These are phyloP conservation scores for Plodia interpunctella DNA, from an alignment of 1,140 invertebrate genomes.

Conservation along the genomic window DNA sequence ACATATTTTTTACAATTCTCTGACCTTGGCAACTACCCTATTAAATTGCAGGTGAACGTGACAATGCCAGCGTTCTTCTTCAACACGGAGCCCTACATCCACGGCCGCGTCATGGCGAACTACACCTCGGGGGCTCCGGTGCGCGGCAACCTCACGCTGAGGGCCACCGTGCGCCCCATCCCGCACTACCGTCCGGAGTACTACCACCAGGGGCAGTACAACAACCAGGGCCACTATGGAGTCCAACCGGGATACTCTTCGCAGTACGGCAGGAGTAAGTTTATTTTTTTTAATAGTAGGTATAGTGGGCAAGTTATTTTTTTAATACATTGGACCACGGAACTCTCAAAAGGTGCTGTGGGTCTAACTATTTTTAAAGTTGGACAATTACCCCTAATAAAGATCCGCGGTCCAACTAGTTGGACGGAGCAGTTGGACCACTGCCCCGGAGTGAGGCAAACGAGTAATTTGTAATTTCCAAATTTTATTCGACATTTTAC, in stretches of 20 bases:
- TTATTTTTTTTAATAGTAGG: not conserved
- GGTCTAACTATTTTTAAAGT: too few species aligned
- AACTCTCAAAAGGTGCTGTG: too few species aligned
- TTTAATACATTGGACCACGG: too few species aligned
- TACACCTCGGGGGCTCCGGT: conserved; percentile 93
- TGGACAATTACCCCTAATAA: too few species aligned
- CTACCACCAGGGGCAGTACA: conserved; percentile 52
- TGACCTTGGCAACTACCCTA: too few species aligned
- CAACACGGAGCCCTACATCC: conserved; percentile 88
- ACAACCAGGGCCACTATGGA: conserved; percentile 46
- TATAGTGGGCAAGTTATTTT: not conserved
- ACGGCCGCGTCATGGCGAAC: conserved; percentile 94
- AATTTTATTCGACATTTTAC: too few species aligned
- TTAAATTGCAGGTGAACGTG: conserved; percentile 90
- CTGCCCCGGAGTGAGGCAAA: too few species aligned
- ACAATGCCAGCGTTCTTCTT: conserved; percentile 96
- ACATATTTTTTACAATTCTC: too few species aligned
- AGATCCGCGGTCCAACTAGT: too few species aligned
- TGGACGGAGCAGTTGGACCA: too few species aligned
- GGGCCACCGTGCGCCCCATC: conserved; percentile 85
- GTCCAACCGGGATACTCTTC: conserved; percentile 25
- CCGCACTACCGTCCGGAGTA: conserved; percentile 76
- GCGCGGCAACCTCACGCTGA: conserved; percentile 90
- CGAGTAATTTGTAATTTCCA: too few species aligned
- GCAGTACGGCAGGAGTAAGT: conserved; percentile 48